Percentiles rank a stretch among this genome's conserved stretches.
Conservation (phyloP, 2,888 invertebrate species). For the Rhaphigaster nebulosa region DNA sequence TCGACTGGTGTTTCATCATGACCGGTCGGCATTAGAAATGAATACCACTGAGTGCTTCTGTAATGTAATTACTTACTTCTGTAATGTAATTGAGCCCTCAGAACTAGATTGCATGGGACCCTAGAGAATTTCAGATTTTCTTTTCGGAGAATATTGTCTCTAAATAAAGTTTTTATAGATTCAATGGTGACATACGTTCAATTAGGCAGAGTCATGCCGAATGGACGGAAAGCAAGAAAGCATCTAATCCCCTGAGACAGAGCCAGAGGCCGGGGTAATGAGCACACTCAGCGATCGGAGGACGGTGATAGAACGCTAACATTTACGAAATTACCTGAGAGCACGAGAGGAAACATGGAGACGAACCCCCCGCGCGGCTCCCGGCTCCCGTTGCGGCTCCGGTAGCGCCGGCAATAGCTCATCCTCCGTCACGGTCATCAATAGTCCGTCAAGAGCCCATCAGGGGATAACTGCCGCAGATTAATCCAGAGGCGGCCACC, state of each 20-base stretch:
- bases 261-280: background rate
- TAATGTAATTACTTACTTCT: background rate
- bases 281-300: conserved; percentile 10
- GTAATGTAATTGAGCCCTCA: background rate
- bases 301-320: background rate
- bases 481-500: background rate
- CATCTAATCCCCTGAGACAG: background rate
- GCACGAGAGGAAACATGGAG: background rate
- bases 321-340: conserved; percentile 5
- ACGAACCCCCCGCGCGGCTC: background rate
- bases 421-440: conserved; percentile 9
- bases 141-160: background rate
- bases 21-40: background rate
- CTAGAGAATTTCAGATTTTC: background rate
- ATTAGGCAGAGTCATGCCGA: background rate
- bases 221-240: background rate
- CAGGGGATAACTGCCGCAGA: background rate
- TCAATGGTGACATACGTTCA: background rate
- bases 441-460: background rate
- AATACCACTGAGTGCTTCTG: background rate
- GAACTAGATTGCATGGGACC: background rate
- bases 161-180: background rate
- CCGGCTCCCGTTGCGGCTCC: background rate
- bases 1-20: background rate
- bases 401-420: conserved; percentile 6